These are phyloP conservation scores for Leucophenga maculata DNA, from an alignment of 2,888 invertebrate species.

Conservation along the genomic window DNA sequence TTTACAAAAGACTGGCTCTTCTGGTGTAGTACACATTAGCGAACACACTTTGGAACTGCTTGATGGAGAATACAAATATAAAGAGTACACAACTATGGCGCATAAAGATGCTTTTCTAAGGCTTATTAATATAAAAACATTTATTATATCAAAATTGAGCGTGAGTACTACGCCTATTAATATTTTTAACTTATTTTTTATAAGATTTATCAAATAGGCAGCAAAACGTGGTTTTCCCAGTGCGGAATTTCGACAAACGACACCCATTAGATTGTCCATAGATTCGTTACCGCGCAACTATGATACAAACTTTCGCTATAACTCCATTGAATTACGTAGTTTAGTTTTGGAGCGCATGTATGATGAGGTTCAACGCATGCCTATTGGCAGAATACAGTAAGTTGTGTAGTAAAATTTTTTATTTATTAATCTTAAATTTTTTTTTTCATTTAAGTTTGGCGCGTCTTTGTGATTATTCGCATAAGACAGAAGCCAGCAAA, in stretches of 20 bases:
- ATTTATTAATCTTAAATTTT: not conserved
- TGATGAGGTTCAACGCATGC: constrained; percentile 84
- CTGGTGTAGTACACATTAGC: constrained; percentile 92
- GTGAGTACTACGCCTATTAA: constrained; percentile 23
- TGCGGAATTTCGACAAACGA: not conserved
- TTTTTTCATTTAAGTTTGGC: too few relatives aligned
- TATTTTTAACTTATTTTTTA: not conserved
- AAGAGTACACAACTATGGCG: constrained; percentile 80
- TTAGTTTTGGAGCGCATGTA: constrained; percentile 80
- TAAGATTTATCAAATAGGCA: not conserved
- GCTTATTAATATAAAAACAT: constrained; percentile 84
- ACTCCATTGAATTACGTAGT: constrained; percentile 58
- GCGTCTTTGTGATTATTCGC: not conserved
- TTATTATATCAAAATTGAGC: constrained; percentile 77
- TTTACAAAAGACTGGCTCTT: constrained; percentile 91
- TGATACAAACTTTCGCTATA: not conserved
- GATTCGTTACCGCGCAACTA: not conserved
- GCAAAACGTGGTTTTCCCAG: not conserved
- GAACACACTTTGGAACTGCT: constrained; percentile 83
- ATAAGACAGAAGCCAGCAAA: constrained; percentile 50
- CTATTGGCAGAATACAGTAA: constrained; percentile 82
- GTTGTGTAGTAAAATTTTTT: constrained; percentile 50
- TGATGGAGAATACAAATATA: constrained; percentile 78
- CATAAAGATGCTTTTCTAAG: constrained; percentile 79
- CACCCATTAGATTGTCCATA: not conserved